Conservation (phyloP, 2,113 vertebrate genomes). For the Ailurus styani region DNA sequence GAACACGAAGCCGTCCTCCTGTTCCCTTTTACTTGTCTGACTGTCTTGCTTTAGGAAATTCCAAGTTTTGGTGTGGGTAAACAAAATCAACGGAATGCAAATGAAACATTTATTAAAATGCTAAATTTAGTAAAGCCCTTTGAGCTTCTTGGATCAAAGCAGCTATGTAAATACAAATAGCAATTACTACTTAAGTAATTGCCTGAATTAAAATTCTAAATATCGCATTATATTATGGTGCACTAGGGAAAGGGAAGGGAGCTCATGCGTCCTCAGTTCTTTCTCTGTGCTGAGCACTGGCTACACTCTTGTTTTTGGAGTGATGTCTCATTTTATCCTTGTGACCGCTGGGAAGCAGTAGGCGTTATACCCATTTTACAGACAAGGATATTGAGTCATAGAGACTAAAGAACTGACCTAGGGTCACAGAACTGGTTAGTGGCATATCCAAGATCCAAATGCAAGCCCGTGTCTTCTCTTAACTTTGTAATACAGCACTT, state of each 20-base stretch:
- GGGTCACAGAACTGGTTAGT: neutral
- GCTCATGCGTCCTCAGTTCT: neutral
- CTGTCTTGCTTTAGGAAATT: conserved; percentile 33
- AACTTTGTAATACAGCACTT: neutral
- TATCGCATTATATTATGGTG: conserved; percentile 43
- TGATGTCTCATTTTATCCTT: neutral
- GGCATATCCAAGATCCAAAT: neutral
- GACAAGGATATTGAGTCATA: neutral
- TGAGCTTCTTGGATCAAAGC: conserved; percentile 72
- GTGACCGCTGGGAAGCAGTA: neutral
- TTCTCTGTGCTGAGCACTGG: neutral
- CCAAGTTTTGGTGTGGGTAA: conserved; percentile 66
- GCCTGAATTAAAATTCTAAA: conserved; percentile 70
- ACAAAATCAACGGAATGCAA: conserved; percentile 63
- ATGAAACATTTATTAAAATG: conserved; percentile 74
- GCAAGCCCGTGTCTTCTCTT: neutral
- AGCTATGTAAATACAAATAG: conserved; percentile 75
- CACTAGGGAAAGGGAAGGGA: conserved; percentile 34
- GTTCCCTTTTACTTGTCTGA: neutral
- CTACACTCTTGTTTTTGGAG: neutral
- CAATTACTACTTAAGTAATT: conserved; percentile 74
- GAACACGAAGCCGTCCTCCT: neutral
- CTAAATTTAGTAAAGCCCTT: conserved; percentile 70
- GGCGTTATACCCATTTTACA: conserved; percentile 39
- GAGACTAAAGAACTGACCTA: neutral